Percentiles rank a stretch among this genome's conserved stretches.
phyloP scores from a whole-genome alignment of 2,888 invertebrate species.

The Melanchra persicariae region DNA sequence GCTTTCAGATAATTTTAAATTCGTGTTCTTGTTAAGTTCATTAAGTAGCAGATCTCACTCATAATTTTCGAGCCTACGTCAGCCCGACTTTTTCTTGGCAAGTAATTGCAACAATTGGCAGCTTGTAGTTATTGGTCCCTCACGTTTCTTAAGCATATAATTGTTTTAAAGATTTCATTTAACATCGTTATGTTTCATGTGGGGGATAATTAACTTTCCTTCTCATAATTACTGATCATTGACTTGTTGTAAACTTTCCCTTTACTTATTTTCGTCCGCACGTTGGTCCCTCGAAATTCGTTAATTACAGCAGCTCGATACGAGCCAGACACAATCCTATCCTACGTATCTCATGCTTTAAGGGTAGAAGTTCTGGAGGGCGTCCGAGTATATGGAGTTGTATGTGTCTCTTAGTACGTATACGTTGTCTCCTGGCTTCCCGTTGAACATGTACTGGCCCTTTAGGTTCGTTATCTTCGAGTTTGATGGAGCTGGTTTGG shows the following conservation, averaged over 20 bases:
- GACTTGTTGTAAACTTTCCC: constrained; percentile 61
- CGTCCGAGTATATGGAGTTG: constrained; percentile 92
- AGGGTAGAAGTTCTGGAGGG: constrained; percentile 93
- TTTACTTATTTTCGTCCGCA: constrained; percentile 64
- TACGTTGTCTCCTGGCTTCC: constrained; percentile 92
- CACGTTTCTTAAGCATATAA: constrained; percentile 56
- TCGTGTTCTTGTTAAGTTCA: constrained; percentile 31
- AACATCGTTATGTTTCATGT: constrained; percentile 57
- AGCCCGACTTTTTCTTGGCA: constrained; percentile 55
- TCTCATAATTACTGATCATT: constrained; percentile 63
- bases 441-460: constrained; percentile 95
- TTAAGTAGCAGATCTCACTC: constrained; percentile 53
- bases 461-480: constrained; percentile 93
- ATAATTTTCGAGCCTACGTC: constrained; percentile 42
- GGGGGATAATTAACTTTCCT: constrained; percentile 66
- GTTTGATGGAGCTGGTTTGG: constrained; percentile 89
- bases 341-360: constrained; percentile 77
- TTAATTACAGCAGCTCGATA: constrained; percentile 84
- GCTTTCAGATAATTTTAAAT: constrained; percentile 32
- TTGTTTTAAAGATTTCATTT: constrained; percentile 62
- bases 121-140: constrained; percentile 53
- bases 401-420: constrained; percentile 93
- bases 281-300: constrained; percentile 68
- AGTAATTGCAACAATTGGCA: constrained; percentile 62
- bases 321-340: constrained; percentile 82